Evolutionary conservation across 2,113 vertebrate genomes (phyloP).

Genomic region (Fulica atra): DNA sequence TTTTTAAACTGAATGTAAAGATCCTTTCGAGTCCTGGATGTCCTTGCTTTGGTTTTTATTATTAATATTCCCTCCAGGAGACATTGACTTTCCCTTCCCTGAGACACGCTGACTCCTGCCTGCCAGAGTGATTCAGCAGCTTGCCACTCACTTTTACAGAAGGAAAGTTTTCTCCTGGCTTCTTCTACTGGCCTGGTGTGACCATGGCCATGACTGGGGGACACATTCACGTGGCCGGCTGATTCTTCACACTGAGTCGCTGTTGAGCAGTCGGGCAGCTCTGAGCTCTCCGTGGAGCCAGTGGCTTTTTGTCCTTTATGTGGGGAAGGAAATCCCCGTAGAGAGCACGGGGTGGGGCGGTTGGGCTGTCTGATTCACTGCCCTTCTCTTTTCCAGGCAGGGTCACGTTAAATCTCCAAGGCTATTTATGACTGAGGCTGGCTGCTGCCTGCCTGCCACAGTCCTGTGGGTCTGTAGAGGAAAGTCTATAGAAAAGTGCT

Average conservation of each 20-base stretch:
- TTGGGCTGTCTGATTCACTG: neutral
- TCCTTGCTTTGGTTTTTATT: conserved; percentile 61
- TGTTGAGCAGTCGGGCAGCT: neutral
- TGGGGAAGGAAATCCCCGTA: neutral
- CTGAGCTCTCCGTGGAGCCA: neutral
- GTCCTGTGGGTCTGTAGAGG: neutral
- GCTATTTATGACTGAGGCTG: neutral
- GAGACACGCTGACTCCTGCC: conserved; percentile 49
- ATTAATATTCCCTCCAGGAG: conserved; percentile 50
- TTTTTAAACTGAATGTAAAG: conserved; percentile 33
- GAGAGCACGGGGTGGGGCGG: neutral
- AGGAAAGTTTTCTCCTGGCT: conserved; percentile 25
- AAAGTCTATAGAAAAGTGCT: neutral
- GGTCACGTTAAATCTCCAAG: neutral
- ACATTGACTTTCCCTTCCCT: conserved; percentile 25
- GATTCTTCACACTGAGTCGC: neutral
- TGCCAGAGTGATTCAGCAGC: conserved; percentile 55
- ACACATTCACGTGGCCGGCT: neutral
- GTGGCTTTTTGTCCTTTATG: neutral
- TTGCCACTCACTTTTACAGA: conserved; percentile 45
- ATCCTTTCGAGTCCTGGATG: conserved; percentile 12
- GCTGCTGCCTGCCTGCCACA: neutral
- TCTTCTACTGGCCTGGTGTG: neutral
- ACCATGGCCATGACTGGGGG: neutral
- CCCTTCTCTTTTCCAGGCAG: neutral